Percentiles rank a stretch among this genome's conserved stretches.
phyloP scores from a whole-genome alignment of 2,113 vertebrate species.

The Copsychus sechellarum region DNA sequence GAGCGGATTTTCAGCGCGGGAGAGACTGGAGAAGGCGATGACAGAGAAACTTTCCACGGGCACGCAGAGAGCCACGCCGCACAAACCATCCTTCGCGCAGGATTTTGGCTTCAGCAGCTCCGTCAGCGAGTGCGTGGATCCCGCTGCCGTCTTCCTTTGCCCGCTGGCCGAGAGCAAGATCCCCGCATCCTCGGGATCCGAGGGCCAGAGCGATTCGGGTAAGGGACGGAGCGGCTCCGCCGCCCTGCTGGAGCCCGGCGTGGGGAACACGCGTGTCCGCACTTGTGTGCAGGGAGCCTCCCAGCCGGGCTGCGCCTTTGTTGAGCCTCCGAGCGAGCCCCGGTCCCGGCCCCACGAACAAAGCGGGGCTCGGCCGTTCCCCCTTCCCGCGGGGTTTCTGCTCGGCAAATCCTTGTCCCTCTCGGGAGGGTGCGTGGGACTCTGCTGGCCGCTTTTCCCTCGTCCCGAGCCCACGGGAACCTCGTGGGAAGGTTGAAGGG shows the following conservation, averaged over 20 bases:
- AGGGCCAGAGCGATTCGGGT: constrained; percentile 92
- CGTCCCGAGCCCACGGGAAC: background rate
- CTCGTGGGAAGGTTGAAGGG: background rate
- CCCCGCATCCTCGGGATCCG: constrained; percentile 89
- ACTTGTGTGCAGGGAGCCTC: background rate
- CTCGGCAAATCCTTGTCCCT: background rate
- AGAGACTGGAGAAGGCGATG: constrained; percentile 87
- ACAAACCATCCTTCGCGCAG: constrained; percentile 63
- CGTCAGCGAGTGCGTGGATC: constrained; percentile 82
- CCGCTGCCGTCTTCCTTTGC: constrained; percentile 84
- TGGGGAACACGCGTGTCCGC: background rate
- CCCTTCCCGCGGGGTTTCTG: background rate
- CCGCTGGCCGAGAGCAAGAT: constrained; percentile 82
- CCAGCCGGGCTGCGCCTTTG: background rate
- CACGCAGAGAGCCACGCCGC: constrained; percentile 39
- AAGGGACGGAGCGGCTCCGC: constrained; percentile 63
- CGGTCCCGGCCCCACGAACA: constrained; percentile 34
- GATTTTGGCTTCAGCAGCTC: constrained; percentile 62
- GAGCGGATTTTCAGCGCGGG: constrained; percentile 89
- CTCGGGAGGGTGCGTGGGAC: background rate
- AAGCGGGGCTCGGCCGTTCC: background rate
- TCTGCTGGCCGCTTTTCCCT: background rate
- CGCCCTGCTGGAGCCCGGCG: background rate
- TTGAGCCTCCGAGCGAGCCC: background rate
- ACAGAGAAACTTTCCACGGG: constrained; percentile 74